phyloP scores from a whole-genome alignment of 2,888 invertebrate genomes.

The Lordiphosa andalusiaca region DNA sequence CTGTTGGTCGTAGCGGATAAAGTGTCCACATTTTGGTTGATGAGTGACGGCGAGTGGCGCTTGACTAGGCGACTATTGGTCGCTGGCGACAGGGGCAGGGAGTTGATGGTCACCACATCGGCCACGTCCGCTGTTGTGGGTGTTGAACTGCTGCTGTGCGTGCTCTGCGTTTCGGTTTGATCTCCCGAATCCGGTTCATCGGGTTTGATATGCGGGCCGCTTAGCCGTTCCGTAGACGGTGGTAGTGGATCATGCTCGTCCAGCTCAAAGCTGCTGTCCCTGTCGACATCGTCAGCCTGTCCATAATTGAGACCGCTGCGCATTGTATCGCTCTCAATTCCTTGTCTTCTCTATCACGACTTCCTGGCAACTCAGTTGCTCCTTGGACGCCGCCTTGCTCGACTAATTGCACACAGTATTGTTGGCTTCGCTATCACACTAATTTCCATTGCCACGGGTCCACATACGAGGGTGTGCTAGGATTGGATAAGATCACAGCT shows the following conservation, averaged over 20 bases:
- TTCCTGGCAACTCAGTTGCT: constrained; percentile 16
- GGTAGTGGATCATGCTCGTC: constrained; percentile 45
- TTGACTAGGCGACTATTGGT: constrained; percentile 36
- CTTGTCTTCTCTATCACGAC: background rate
- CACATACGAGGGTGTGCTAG: constrained; percentile 23
- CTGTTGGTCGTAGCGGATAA: constrained; percentile 67
- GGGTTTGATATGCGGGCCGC: constrained; percentile 27
- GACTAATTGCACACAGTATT: constrained; percentile 43
- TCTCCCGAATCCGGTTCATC: constrained; percentile 59
- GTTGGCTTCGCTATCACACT: constrained; percentile 44
- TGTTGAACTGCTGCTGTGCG: constrained; percentile 73
- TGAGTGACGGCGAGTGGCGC: constrained; percentile 31
- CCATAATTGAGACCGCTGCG: constrained; percentile 45
- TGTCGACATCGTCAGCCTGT: constrained; percentile 56
- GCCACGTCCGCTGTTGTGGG: constrained; percentile 78
- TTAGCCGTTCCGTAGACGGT: background rate
- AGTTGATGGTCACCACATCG: constrained; percentile 60
- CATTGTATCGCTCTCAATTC: constrained; percentile 35
- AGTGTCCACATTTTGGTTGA: constrained; percentile 51
- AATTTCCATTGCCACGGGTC: constrained; percentile 56
- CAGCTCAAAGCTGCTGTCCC: constrained; percentile 75
- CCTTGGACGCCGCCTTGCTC: constrained; percentile 30
- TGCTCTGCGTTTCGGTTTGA: constrained; percentile 63
- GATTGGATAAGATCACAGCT: constrained; percentile 17
- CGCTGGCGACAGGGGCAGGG: constrained; percentile 54